These are phyloP conservation scores for Erebia ligea DNA, from an alignment of 2,888 invertebrate species.

Conservation along the genomic window DNA sequence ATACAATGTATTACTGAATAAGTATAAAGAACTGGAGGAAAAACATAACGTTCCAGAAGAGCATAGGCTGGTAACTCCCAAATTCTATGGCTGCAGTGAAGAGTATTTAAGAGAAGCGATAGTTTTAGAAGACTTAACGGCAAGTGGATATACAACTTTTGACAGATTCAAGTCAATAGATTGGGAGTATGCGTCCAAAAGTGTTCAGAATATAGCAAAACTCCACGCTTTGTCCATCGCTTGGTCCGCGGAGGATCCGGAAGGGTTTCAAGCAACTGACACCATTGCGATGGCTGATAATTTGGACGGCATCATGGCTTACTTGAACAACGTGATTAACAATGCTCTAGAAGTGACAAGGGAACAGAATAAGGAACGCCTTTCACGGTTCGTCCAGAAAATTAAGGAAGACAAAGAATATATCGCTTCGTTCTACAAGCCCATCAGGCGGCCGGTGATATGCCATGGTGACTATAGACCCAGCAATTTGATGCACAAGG, in stretches of 20 bases:
- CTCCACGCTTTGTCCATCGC: constrained; percentile 59
- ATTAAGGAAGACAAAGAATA: constrained; percentile 23
- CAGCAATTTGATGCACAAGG: constrained; percentile 46
- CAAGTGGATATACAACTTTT: constrained; percentile 44
- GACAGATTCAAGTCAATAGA: constrained; percentile 48
- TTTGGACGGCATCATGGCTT: constrained; percentile 27
- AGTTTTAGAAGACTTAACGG: constrained; percentile 49
- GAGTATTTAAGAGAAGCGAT: constrained; percentile 44
- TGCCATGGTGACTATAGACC: constrained; percentile 47
- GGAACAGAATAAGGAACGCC: constrained; percentile 48
- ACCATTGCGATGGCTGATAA: constrained; percentile 23
- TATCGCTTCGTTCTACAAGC: constrained; percentile 41
- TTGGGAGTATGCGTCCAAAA: constrained; percentile 50
- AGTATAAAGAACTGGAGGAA: constrained; percentile 44
- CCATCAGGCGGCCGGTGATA: constrained; percentile 40
- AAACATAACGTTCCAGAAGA: constrained; percentile 43
- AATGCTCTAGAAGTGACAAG: constrained; percentile 41
- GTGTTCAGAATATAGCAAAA: constrained; percentile 51
- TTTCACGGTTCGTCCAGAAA: constrained; percentile 44
- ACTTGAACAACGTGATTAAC: constrained; percentile 33
- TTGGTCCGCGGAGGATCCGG: constrained; percentile 49
- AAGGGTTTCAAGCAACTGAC: constrained; percentile 42
- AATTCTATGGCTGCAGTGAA: constrained; percentile 42
- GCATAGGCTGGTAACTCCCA: constrained; percentile 46
- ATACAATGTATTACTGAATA: constrained; percentile 43